Evolutionary conservation across 2,113 vertebrate species (phyloP).

Genomic region (Strix uralensis): DNA sequence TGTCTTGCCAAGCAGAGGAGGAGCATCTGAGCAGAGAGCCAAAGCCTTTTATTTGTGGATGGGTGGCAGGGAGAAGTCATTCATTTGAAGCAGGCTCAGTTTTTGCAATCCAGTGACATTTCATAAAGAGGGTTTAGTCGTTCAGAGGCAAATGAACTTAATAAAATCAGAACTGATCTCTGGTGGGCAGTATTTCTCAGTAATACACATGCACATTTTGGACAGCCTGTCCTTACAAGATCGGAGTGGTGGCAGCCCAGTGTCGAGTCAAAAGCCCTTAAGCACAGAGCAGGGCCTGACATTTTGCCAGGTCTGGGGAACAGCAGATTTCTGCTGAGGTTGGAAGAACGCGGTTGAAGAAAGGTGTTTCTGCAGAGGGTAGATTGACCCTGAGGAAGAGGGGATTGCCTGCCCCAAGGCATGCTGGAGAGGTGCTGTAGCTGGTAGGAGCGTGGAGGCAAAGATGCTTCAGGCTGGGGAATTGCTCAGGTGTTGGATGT

Average conservation of each 20-base stretch:
- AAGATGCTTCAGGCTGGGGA: neutral
- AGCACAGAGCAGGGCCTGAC: neutral
- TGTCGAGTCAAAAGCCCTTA: neutral
- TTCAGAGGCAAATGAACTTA: slow-evolving; percentile 18
- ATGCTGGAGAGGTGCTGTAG: neutral
- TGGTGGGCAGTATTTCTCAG: slow-evolving; percentile 3
- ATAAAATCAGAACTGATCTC: slow-evolving; percentile 7
- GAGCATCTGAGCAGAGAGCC: neutral
- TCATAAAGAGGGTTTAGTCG: neutral
- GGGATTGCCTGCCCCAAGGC: neutral
- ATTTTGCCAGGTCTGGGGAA: neutral
- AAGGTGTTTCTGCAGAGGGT: neutral
- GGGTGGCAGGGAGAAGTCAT: neutral
- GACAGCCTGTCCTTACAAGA: neutral
- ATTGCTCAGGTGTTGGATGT: neutral
- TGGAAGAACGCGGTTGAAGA: accelerated
- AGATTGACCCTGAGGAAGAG: neutral
- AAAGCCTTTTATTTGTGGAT: neutral
- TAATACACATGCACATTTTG: neutral
- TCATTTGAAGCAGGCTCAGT: neutral
- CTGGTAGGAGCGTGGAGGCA: neutral
- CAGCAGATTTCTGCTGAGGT: neutral
- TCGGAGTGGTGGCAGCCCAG: neutral
- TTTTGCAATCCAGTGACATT: neutral
- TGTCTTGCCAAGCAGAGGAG: neutral